A percentile compares a stretch with the other conserved stretches of the same genome.
Evolutionary conservation across 2,797 vertebrate genomes (phyloP).

Genomic region (Antrozous pallidus): DNA sequence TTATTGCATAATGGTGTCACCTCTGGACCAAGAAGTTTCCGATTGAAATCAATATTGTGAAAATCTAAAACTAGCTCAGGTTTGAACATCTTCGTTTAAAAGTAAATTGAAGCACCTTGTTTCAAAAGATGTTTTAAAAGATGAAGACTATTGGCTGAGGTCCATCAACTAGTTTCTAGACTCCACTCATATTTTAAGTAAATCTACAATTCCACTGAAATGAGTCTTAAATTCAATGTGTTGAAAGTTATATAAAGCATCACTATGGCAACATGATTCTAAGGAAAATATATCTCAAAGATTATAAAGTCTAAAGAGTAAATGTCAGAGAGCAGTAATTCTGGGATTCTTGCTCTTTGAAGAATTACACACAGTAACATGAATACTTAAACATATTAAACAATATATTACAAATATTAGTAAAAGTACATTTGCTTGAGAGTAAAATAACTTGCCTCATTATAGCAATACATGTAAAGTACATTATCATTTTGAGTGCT

Average conservation of each 20-base stretch:
- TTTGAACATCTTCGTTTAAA: not conserved
- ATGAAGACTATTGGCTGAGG: not conserved
- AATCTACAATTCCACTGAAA: not conserved
- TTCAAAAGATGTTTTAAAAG: not conserved
- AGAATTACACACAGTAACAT: conserved; percentile 13
- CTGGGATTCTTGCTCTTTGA: not conserved
- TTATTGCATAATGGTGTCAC: not conserved
- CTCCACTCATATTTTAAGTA: not conserved
- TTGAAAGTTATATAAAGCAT: not conserved
- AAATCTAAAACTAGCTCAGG: not conserved
- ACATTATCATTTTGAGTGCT: not conserved
- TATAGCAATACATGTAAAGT: not conserved
- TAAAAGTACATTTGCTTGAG: not conserved
- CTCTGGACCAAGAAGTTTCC: not conserved
- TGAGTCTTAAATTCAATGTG: not conserved
- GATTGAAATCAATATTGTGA: not conserved
- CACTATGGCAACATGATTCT: not conserved
- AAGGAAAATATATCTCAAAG: not conserved
- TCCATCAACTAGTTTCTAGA: not conserved
- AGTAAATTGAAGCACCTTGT: not conserved
- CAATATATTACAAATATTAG: not conserved
- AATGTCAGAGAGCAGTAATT: conserved; percentile 22
- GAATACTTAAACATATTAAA: not conserved
- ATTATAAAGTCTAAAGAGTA: conserved; percentile 1
- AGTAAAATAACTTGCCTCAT: not conserved